phyloP scores from a whole-genome alignment of 2,888 invertebrate species.

The Hybos culiciformis region DNA sequence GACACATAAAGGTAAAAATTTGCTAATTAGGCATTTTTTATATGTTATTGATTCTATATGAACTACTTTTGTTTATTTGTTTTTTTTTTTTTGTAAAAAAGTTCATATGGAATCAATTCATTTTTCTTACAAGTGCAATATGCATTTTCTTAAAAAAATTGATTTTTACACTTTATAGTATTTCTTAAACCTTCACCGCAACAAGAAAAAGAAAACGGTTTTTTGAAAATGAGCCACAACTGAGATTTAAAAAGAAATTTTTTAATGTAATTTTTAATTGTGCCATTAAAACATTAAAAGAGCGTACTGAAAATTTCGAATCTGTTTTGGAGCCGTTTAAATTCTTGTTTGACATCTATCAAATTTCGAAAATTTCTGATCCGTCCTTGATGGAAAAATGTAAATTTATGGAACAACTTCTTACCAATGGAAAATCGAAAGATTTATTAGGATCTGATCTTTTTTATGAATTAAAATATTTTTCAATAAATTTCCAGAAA shows the following conservation, averaged over 20 bases:
- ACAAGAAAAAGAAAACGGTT: neutral
- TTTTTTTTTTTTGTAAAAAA: no score
- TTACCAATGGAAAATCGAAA: neutral
- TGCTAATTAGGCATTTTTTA: no score
- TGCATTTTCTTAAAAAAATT: no score
- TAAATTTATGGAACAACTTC: neutral
- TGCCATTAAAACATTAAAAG: neutral
- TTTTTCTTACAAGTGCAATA: no score
- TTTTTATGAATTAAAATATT: neutral
- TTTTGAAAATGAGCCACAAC: neutral
- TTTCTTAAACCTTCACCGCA: no score
- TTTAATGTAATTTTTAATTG: neutral
- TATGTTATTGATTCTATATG: no score
- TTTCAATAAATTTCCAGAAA: neutral
- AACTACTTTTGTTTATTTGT: no score
- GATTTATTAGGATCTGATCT: neutral
- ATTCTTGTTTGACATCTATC: neutral
- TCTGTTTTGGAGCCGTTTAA: neutral
- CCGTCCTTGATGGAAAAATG: neutral
- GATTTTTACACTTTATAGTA: no score
- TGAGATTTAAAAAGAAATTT: neutral
- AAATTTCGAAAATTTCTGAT: neutral
- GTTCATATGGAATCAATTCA: no score
- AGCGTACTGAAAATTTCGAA: neutral
- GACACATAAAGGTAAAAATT: no score